Evolutionary conservation across 2,797 vertebrate species (phyloP).

Genomic region (Gephyroberyx darwinii): DNA sequence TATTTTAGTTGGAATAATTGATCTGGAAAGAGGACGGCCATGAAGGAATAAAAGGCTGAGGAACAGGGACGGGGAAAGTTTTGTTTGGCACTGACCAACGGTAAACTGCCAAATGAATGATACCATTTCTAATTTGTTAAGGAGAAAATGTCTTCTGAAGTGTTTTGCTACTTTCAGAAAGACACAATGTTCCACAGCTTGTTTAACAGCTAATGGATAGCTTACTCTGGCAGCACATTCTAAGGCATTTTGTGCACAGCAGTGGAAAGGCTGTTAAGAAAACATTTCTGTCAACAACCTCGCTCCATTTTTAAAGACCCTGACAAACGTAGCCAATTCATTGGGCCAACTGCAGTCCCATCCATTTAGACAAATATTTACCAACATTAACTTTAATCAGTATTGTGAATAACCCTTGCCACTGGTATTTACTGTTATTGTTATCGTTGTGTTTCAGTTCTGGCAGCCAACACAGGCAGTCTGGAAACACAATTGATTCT

Average conservation of each 20-base stretch:
- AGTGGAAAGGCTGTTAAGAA: constrained; percentile 25
- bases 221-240: constrained; percentile 31
- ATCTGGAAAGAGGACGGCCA: constrained; percentile 75
- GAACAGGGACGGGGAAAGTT: constrained; percentile 28
- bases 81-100: constrained; percentile 18
- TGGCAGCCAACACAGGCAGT: constrained; percentile 30
- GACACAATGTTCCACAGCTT: constrained; percentile 39
- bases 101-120: constrained; percentile 21
- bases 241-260: constrained; percentile 24
- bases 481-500: constrained; percentile 71
- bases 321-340: constrained; percentile 12
- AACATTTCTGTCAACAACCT: constrained; percentile 32
- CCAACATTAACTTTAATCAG: constrained; percentile 11
- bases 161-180: constrained; percentile 26
- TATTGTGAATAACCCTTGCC: constrained; percentile 21
- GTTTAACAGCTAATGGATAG: constrained; percentile 55
- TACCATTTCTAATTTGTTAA: constrained; percentile 36
- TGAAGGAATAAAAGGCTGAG: constrained; percentile 55
- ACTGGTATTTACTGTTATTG: constrained; percentile 27
- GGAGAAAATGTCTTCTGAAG: constrained; percentile 19
- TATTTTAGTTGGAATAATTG: constrained; percentile 83
- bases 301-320: not conserved
- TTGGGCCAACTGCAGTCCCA: not conserved
- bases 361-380: constrained; percentile 43
- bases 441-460: constrained; percentile 35